Percentiles rank a stretch among this genome's conserved stretches.
Conservation (phyloP, 2,888 invertebrate species). For the Eulithis testata region DNA sequence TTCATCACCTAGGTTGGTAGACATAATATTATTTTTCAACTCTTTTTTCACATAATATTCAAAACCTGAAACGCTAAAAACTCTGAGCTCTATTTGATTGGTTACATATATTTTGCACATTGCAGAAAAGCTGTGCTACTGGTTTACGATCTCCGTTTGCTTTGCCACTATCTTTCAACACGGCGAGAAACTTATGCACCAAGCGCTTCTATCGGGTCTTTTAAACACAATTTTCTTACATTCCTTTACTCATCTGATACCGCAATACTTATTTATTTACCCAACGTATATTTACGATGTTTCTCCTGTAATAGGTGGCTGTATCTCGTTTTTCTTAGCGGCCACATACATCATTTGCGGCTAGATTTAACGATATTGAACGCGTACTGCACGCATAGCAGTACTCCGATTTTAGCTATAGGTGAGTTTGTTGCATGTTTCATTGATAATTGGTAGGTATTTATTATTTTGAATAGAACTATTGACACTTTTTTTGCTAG, state of each 20-base stretch:
- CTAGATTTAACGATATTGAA: conserved; percentile 63
- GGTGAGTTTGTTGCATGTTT: not conserved
- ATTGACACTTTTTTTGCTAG: no score
- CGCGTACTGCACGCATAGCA: conserved; percentile 40
- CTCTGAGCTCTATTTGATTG: no score
- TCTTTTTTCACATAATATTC: no score
- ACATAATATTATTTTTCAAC: no score
- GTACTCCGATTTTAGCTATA: not conserved
- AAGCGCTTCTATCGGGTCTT: conserved; percentile 72
- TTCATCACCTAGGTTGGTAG: no score
- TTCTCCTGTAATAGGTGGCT: conserved; percentile 74
- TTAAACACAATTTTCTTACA: conserved; percentile 78
- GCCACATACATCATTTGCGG: conserved; percentile 72
- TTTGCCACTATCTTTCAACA: conserved; percentile 78
- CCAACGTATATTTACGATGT: conserved; percentile 78
- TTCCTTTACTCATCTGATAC: conserved; percentile 77
- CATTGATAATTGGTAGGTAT: no score
- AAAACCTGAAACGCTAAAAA: no score
- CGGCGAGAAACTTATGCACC: conserved; percentile 75
- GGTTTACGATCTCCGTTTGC: conserved; percentile 1
- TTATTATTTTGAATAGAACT: no score
- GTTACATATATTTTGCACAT: not conserved
- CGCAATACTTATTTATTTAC: conserved; percentile 81
- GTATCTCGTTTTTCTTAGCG: conserved; percentile 72
- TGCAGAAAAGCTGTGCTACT: conserved; percentile 13